Conservation (phyloP, 1,140 invertebrate genomes). For the Drosophila subobscura region DNA sequence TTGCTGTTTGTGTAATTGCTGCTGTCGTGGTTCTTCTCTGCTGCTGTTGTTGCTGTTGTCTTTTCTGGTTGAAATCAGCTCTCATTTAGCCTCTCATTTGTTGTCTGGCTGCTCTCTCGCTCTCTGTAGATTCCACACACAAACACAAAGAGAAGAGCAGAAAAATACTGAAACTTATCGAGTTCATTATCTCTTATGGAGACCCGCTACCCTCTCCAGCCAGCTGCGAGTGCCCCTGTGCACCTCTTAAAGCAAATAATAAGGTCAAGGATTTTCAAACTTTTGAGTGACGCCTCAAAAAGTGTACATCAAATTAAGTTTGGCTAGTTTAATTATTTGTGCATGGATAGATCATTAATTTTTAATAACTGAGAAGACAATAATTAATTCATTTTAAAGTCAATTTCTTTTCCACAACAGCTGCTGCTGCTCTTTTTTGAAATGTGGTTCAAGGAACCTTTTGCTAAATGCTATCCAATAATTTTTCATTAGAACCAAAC, state of each 20-base stretch:
- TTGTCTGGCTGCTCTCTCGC: slow-evolving; percentile 5
- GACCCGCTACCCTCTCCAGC: too few species aligned
- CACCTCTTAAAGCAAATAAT: slow-evolving; percentile 28
- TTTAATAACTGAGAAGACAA: too few species aligned
- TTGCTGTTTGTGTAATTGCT: slow-evolving; percentile 11
- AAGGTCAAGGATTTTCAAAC: slow-evolving; percentile 71
- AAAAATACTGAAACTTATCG: slow-evolving; percentile 62
- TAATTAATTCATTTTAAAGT: too few species aligned
- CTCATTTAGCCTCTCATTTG: slow-evolving; percentile 30
- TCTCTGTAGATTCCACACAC: slow-evolving; percentile 26
- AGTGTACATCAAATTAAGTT: slow-evolving; percentile 15
- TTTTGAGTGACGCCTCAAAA: slow-evolving; percentile 23
- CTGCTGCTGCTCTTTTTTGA: not conserved
- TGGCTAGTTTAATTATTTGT: not conserved
- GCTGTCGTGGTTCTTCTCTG: not conserved
- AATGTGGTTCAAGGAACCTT: slow-evolving; percentile 41
- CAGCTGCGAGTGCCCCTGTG: not conserved
- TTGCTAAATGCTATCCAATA: slow-evolving; percentile 32
- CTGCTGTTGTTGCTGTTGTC: slow-evolving; percentile 10
- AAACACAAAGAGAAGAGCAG: slow-evolving; percentile 8
- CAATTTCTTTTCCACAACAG: too few species aligned
- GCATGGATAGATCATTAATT: too few species aligned
- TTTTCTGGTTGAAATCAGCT: slow-evolving; percentile 40
- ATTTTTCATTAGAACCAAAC: slow-evolving; percentile 34
- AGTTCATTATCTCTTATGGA: slow-evolving; percentile 65